Evolutionary conservation across 92 coral and sea anemone genomes (phyloP), one percentile per base, ranked within the genome.

Genomic region (Nematostella vectensis): DNA sequence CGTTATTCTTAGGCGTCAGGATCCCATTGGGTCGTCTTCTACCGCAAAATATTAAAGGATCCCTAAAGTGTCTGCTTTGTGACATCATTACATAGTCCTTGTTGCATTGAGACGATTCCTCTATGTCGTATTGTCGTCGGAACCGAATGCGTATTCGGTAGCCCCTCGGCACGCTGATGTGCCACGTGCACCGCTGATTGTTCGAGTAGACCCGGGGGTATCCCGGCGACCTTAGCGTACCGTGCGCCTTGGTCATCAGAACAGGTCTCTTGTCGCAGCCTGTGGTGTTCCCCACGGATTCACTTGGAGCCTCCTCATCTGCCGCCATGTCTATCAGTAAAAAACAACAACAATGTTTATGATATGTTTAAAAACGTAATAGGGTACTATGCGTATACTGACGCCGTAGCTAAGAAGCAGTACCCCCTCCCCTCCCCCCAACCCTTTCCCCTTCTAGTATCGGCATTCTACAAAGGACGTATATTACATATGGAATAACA

Each of bases 171-270:
- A 86, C 96, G 12, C 69, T 75, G 10, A 93, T 80, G 50, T 82
- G 84, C 99, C 99, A 93, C 12, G 77, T 82, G 42, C 82, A 78
- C 43, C 79, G 79, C 24, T 50, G 74, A 33, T 86, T 70, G 31
- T 48, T 57, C 23, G 40, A 70, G 61, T 93, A 93, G 57, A 39
- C 62, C 12, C 67, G 71, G 36, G 99, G 93, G 70, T 81, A 86
- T 37, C 86, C 83, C 29, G 99, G 99, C 18, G 99, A 86, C 29
- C 89, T 89, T 55, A 93, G 51, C 22, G 77, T 33, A 16, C 99
- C 99, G 25, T 57, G 48, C 11, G 88, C 47, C 24, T 76, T 64
- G n/a, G 83, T 71, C 63, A 93, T 37, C 10, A 81, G 74, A 22
- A 65, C 48, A 1, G 96, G 31, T 50, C 79, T 67, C 29, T 58